A percentile compares a stretch with the other conserved stretches of the same genome.
phyloP scores from a whole-genome alignment of 2,113 vertebrate genomes.

The Myocastor coypus region DNA sequence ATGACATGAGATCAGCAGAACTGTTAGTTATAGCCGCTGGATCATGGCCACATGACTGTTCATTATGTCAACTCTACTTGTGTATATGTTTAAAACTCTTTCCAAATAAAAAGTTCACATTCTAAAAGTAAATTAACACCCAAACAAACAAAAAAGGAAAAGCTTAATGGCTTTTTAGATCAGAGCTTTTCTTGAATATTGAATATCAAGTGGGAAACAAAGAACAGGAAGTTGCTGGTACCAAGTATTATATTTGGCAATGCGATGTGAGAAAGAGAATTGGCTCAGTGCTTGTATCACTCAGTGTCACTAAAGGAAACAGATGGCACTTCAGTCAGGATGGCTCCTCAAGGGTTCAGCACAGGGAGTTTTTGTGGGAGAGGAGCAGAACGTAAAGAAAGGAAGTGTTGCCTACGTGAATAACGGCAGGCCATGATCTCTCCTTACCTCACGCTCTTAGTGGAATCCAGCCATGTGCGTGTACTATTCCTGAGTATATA shows the following conservation, averaged over 20 bases:
- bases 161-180: not conserved
- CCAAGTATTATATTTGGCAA: not conserved
- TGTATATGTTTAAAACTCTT: not conserved
- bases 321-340: constrained; percentile 31
- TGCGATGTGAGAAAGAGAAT: not conserved
- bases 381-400: not conserved
- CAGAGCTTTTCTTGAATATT: not conserved
- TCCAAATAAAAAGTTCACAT: constrained; percentile 31
- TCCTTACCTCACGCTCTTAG: not conserved
- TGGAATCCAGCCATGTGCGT: not conserved
- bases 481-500: not conserved
- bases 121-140: not conserved
- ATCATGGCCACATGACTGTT: not conserved
- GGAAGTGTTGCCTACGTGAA: not conserved
- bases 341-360: not conserved
- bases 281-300: not conserved
- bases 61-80: not conserved
- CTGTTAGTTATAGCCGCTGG: not conserved
- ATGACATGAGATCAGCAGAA: constrained; percentile 4
- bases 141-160: not conserved
- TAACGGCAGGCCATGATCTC: not conserved
- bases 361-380: not conserved
- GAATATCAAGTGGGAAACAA: not conserved
- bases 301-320: not conserved
- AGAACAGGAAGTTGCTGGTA: not conserved